Evolutionary conservation across 2,113 vertebrate species (phyloP).

Genomic region (Uropsilus gracilis): DNA sequence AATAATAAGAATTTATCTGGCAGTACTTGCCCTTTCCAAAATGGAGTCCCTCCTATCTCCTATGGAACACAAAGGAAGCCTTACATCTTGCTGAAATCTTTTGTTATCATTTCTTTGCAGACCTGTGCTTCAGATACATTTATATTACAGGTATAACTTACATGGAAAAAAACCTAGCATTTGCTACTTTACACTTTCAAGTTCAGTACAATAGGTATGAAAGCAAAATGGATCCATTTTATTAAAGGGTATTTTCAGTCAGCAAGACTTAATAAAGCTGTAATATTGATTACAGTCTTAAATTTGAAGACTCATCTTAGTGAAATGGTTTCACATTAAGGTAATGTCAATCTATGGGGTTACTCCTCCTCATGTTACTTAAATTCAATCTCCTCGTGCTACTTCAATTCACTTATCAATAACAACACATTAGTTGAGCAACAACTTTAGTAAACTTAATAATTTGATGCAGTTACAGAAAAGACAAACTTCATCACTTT

Average conservation of each 20-base stretch:
- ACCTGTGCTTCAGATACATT: neutral
- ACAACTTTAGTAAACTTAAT: conserved; percentile 31
- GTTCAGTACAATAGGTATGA: neutral
- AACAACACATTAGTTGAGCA: conserved; percentile 19
- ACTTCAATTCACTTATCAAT: neutral
- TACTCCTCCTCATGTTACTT: neutral
- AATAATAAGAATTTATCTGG: conserved; percentile 19
- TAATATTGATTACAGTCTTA: neutral
- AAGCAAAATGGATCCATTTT: neutral
- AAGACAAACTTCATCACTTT: neutral
- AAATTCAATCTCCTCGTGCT: neutral
- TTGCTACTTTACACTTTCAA: neutral
- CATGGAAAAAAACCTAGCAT: neutral
- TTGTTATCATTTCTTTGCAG: conserved; percentile 29
- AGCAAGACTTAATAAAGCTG: neutral
- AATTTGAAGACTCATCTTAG: neutral
- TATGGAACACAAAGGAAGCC: neutral
- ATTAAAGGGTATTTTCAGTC: neutral
- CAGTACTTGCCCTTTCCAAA: conserved; percentile 32
- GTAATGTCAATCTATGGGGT: neutral
- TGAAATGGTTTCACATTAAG: neutral
- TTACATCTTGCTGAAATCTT: neutral
- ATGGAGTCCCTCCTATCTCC: neutral
- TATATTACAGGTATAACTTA: neutral
- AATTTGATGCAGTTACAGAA: neutral